Evolutionary conservation across 2,888 invertebrate species (phyloP).

Genomic region (Romanomermis culicivorax): DNA sequence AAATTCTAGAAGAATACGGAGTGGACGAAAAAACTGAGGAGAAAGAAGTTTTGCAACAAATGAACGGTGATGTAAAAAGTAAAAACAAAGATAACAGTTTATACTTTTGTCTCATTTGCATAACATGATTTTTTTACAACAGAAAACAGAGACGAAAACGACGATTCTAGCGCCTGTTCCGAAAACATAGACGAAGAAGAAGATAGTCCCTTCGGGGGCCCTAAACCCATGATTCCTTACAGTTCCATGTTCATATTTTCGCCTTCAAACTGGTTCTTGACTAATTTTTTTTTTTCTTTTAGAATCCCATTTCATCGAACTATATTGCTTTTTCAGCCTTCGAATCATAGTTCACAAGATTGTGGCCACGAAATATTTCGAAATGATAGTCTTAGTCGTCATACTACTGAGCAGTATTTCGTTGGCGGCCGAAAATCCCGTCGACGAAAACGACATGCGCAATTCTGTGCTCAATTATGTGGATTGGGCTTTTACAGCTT

Average conservation of each 20-base stretch:
- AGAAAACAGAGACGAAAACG: neutral
- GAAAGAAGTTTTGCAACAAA: too few species aligned
- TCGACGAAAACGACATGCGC: conserved; percentile 60
- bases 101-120: too few species aligned
- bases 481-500: conserved; percentile 97
- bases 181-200: conserved; percentile 24
- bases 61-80: too few species aligned
- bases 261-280: conserved; percentile 72
- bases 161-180: too few species aligned
- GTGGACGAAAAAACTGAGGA: neutral
- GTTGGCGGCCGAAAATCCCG: conserved; percentile 91
- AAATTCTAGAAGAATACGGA: neutral
- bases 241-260: conserved; percentile 99
- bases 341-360: conserved; percentile 96
- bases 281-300: neutral
- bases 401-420: conserved; percentile 97
- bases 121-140: too few species aligned
- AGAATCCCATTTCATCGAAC: neutral
- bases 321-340: conserved; percentile 45
- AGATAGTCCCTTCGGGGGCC: conserved; percentile 34
- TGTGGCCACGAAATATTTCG: conserved; percentile 96
- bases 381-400: conserved; percentile 99
- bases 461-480: conserved; percentile 78
- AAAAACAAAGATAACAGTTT: too few species aligned
- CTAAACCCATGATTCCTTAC: conserved; percentile 99